These are phyloP conservation scores for Mandrillus leucophaeus DNA, from an alignment of 2,113 vertebrate species.

Conservation along the genomic window DNA sequence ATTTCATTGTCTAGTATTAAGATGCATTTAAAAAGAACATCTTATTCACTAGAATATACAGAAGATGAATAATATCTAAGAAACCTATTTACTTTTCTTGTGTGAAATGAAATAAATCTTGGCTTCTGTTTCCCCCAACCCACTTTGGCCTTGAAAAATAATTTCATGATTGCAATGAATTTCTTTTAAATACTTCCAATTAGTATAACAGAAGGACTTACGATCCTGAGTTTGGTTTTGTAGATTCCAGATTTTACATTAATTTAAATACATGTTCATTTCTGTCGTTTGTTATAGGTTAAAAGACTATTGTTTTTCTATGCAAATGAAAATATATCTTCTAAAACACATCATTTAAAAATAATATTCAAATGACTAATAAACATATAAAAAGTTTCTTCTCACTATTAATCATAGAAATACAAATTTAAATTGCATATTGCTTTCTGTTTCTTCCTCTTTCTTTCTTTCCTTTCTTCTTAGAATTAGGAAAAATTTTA, in stretches of 20 bases:
- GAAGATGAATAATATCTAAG: slow-evolving; percentile 37
- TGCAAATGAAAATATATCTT: not conserved
- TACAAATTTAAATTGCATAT: slow-evolving; percentile 4
- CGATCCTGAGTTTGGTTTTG: not conserved
- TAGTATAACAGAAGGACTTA: not conserved
- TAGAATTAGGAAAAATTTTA: slow-evolving; percentile 10
- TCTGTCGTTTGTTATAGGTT: not conserved
- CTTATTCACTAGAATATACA: not conserved
- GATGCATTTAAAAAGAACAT: slow-evolving; percentile 17
- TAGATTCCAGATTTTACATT: not conserved
- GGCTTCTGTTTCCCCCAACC: not conserved
- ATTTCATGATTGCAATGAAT: not conserved
- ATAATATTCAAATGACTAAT: slow-evolving; percentile 30
- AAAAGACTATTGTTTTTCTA: slow-evolving; percentile 7
- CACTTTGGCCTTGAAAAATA: slow-evolving; percentile 28
- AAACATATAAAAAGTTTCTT: slow-evolving; percentile 17
- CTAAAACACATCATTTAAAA: not conserved
- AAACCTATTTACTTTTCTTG: slow-evolving; percentile 3
- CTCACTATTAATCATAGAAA: slow-evolving; percentile 13
- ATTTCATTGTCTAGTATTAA: slow-evolving; percentile 19
- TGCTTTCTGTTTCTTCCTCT: not conserved
- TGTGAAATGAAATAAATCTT: slow-evolving; percentile 29
- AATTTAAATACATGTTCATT: slow-evolving; percentile 29
- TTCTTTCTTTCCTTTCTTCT: not conserved
- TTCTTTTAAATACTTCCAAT: slow-evolving; percentile 17